A percentile compares a stretch with the other conserved stretches of the same genome.
Evolutionary conservation across 2,113 vertebrate genomes (phyloP).

Genomic region (Collichthys lucidus): DNA sequence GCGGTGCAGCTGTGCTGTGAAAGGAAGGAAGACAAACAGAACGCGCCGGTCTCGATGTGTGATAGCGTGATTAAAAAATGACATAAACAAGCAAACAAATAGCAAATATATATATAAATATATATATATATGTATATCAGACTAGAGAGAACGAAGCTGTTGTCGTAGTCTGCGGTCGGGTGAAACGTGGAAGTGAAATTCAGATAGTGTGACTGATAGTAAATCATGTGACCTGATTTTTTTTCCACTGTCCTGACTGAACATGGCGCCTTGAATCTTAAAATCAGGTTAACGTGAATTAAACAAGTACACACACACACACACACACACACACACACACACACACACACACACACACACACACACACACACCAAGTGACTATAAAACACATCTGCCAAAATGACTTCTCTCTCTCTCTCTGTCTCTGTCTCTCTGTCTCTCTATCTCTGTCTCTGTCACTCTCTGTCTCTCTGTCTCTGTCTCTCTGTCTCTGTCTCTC

Average conservation of each 20-base stretch:
- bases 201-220: constrained; percentile 13
- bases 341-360: too few species aligned
- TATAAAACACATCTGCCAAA: constrained; percentile 17
- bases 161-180: not conserved
- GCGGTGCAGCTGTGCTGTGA: constrained; percentile 24
- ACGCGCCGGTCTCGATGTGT: not conserved
- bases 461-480: too few species aligned
- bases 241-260: not conserved
- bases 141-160: not conserved
- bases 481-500: not conserved
- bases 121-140: not conserved
- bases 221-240: constrained; percentile 53
- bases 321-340: too few species aligned
- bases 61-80: not conserved
- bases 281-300: not conserved
- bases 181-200: constrained; percentile 38
- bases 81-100: not conserved
- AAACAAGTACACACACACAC: not conserved
- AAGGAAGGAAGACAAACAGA: not conserved
- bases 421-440: not conserved
- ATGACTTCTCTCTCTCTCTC: not conserved
- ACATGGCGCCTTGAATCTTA: not conserved
- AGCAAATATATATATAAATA: not conserved
- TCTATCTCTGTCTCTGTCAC: not conserved
- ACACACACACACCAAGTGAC: not conserved